These are phyloP conservation scores for Tiliqua scincoides DNA, from an alignment of 2,113 vertebrate species.

Conservation along the genomic window DNA sequence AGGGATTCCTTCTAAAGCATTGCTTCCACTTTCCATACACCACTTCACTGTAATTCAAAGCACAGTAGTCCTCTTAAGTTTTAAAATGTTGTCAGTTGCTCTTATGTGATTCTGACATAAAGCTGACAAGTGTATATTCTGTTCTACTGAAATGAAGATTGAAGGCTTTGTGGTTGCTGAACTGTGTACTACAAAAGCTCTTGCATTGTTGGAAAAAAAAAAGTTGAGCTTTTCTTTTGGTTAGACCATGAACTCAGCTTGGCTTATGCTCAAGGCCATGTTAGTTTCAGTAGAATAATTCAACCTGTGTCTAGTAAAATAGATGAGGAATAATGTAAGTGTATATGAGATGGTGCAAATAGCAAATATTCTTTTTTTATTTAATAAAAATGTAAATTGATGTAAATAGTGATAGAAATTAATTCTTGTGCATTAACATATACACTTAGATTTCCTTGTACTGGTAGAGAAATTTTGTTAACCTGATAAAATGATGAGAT, in stretches of 20 bases:
- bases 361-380: conserved; percentile 74
- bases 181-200: conserved; percentile 21
- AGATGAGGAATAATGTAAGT: conserved; percentile 64
- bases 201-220: conserved; percentile 39
- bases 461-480: conserved; percentile 2
- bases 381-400: conserved; percentile 82
- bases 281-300: conserved; percentile 45
- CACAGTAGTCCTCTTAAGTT: conserved; percentile 6
- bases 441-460: conserved; percentile 36
- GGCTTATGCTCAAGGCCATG: conserved; percentile 39
- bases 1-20: conserved; percentile 15
- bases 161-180: conserved; percentile 56
- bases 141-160: conserved; percentile 43
- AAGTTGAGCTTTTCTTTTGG: conserved; percentile 34
- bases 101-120: conserved; percentile 35
- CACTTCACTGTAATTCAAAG: conserved; percentile 21
- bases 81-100: conserved; percentile 3
- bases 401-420: conserved; percentile 69
- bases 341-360: conserved; percentile 65
- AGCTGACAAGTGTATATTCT: conserved; percentile 26
- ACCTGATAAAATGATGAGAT: conserved; percentile 5
- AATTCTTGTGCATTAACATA: conserved; percentile 42
- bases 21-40: neutral
- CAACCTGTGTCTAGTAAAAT: conserved; percentile 43
- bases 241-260: conserved; percentile 34